Evolutionary conservation across 2,888 invertebrate species (phyloP), one percentile per base, ranked within the genome.

Genomic region (Hyposoter didymator): DNA sequence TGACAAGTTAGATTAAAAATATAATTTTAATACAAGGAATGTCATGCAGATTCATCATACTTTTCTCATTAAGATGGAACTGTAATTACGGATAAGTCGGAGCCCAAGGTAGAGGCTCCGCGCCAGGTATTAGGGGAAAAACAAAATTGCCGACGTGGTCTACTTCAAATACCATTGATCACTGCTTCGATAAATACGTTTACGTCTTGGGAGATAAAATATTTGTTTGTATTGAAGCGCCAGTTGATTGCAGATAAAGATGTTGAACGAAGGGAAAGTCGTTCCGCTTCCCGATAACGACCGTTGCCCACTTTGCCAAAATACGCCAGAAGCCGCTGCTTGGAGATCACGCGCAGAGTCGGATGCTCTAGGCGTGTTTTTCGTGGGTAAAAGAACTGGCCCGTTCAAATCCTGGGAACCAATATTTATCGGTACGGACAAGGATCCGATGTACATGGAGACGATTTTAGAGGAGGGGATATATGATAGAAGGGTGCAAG

Each of bases 401-500:
- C 96, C 96, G 90, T 97, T 96, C 93, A 95, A 97, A 45, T 97
- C 97, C 93, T 98, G 98, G 98, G 98, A 98, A 94, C 98, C 98
- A 12, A 98, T 98, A 89, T 98, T 97, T 92, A 98, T 99, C 84
- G 98, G 98, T 22, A 98, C 98, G 0, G 97, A 98, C 93, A 95
- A 95, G 28, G 98, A 98, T 91, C 98, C 98, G 0, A 95, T 97
- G 88, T 98, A 98, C 93, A 98, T 98, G 89, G 98, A 98, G 93
- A 95, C 98, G 91, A 96, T 98, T 85, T 98, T 97, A 92, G 98
- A 98, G 98, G 98, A 99, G 93, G 98, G 98, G 64, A 98, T 98
- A 94, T 97, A 97, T 94, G 98, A 99, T 94, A 98, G 98, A 95
- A 98, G 98, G 98, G 97, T 98, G 84, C 98, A 98, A 97, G 98